Evolutionary conservation across 1,140 invertebrate genomes (phyloP).

Genomic region (Ericerus pela): DNA sequence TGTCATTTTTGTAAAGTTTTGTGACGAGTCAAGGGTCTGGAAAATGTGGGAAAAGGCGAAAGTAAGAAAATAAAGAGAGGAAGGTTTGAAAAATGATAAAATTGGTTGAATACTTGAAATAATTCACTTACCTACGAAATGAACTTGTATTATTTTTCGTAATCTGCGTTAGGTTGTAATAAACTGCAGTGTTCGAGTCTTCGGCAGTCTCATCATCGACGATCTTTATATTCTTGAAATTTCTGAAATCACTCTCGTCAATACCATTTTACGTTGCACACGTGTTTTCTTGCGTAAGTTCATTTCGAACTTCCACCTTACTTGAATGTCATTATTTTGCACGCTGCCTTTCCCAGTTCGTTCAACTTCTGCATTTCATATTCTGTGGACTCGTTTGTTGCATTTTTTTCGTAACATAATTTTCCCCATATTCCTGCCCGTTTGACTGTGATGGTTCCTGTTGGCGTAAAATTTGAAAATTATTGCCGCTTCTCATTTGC

Average conservation of each 20-base stretch:
- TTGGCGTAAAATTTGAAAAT: constrained; percentile 1
- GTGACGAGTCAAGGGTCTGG: too few relatives aligned
- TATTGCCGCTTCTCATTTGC: background rate
- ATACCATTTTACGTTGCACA: too few relatives aligned
- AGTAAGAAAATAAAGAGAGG: too few relatives aligned
- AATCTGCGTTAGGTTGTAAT: constrained; percentile 13
- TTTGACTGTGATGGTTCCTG: constrained; percentile 52
- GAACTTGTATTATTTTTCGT: constrained; percentile 6
- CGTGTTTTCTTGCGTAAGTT: too few relatives aligned
- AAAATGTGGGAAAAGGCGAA: too few relatives aligned
- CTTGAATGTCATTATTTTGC: constrained; percentile 60
- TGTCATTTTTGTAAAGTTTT: too few relatives aligned
- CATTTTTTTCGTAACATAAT: constrained; percentile 47
- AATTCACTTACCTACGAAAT: constrained; percentile 13
- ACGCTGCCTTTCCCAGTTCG: constrained; percentile 54
- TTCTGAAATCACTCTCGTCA: too few relatives aligned
- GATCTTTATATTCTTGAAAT: background rate
- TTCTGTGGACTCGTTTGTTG: constrained; percentile 25
- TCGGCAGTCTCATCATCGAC: background rate
- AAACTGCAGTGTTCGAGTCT: background rate
- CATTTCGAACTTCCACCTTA: too few relatives aligned
- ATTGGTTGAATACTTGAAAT: too few relatives aligned
- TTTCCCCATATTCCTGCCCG: constrained; percentile 65
- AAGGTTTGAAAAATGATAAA: too few relatives aligned
- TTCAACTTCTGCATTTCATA: constrained; percentile 39